Conservation (phyloP, 2,888 invertebrate species). For the Coremacera marginata region DNA sequence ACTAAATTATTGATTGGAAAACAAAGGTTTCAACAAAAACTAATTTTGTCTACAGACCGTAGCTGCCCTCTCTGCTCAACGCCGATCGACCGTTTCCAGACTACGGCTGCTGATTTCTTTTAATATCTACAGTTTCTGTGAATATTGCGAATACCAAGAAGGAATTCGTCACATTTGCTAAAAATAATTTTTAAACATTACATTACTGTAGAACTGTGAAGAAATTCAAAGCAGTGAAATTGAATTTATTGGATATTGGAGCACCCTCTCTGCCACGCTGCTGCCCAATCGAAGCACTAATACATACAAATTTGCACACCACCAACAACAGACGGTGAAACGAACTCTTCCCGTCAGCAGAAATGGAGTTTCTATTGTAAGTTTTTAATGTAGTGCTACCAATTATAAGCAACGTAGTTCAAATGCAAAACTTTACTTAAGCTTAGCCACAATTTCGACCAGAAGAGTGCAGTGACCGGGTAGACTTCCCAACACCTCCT, state of each 20-base stretch:
- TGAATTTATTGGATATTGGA: background rate
- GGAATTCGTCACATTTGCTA: constrained; percentile 48
- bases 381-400: constrained; percentile 45
- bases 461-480: constrained; percentile 43
- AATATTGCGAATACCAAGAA: background rate
- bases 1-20: background rate
- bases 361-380: constrained; percentile 69
- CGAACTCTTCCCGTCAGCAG: constrained; percentile 42
- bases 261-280: background rate
- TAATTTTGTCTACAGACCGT: background rate
- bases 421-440: constrained; percentile 7
- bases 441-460: constrained; percentile 30
- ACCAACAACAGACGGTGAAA: background rate
- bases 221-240: background rate
- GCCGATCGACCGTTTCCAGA: constrained; percentile 3
- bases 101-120: background rate
- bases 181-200: constrained; percentile 45
- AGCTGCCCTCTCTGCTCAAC: background rate
- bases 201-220: background rate
- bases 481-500: background rate
- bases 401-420: background rate
- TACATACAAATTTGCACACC: background rate
- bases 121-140: background rate
- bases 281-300: background rate
- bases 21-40: background rate